Evolutionary conservation across 2,888 invertebrate genomes (phyloP), one percentile per base, ranked within the genome.

Genomic region (Dasysyrphus albostriatus): DNA sequence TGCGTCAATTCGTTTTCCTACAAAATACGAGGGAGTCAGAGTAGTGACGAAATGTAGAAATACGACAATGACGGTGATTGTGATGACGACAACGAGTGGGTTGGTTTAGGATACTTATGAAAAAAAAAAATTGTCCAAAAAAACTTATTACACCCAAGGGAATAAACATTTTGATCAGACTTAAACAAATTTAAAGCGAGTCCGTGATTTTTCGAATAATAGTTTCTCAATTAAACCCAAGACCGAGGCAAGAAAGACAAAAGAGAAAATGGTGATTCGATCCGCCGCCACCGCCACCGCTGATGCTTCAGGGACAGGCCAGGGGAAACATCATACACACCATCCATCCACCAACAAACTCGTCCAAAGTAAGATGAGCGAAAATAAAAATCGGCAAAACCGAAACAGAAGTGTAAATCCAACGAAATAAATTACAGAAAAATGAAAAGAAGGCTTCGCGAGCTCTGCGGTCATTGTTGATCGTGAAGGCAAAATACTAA

Each of bases 201-300:
- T 67, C 3, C 24, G 56, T 16, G 19, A 65, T 69, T 74, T 79
- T 70, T 58, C 51, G 61, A 77, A 74, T 63, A 59, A 61, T 42
- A 74, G 65, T 56, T 78, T 61, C 56, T 69, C 59, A 81, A 77
- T 85, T 77, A 77, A 77, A 56, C 58, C 49, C 42, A 19, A 67
- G 49, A 47, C 10, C 34, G 19, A 47, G 14, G 32, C 32, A 47
- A 34, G 34, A 67, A 49, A 85, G 85, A 85, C 85, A 85, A 85
- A 85, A 85, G 85, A 85, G 85, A 85, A 85, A 85, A 85, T 85
- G 85, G 85, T 85, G 85, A 85, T 85, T 78, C 77, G 73, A 77
- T 63, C 76, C 76, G 61, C 79, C 70, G 29, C 70, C 74, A 44
- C 79, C 70, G 29, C 70, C 74, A 44, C 77, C 81, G 51, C 42